phyloP scores from a whole-genome alignment of 1,140 invertebrate genomes.

The Drosophila quadrilineata region DNA sequence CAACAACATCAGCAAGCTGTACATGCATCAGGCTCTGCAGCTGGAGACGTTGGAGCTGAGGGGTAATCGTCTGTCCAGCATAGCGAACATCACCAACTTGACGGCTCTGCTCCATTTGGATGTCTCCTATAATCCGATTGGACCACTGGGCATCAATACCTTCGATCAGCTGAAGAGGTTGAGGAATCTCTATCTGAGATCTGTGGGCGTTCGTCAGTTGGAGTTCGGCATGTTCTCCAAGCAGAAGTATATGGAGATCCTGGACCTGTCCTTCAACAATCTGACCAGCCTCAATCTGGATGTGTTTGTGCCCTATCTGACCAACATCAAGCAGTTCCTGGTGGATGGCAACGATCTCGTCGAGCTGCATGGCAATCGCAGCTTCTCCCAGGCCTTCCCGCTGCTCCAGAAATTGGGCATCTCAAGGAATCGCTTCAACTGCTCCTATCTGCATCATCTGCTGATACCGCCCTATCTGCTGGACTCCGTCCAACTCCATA shows the following conservation, averaged over 20 bases:
- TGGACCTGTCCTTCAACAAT: slow-evolving; percentile 77
- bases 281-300: slow-evolving; percentile 71
- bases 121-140: slow-evolving; percentile 71
- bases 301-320: slow-evolving; percentile 72
- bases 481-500: slow-evolving; percentile 54
- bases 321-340: slow-evolving; percentile 62
- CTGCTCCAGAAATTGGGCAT: slow-evolving; percentile 66
- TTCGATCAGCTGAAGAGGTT: slow-evolving; percentile 68
- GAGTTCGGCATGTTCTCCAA: slow-evolving; percentile 79
- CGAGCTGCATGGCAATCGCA: slow-evolving; percentile 66
- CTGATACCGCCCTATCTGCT: slow-evolving; percentile 56
- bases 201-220: slow-evolving; percentile 51
- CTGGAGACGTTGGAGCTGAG: slow-evolving; percentile 63
- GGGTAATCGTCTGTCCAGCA: slow-evolving; percentile 52
- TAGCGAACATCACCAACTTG: slow-evolving; percentile 63
- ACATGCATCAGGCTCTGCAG: slow-evolving; percentile 50
- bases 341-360: slow-evolving; percentile 68
- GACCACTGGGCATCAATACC: slow-evolving; percentile 59
- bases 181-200: slow-evolving; percentile 50
- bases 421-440: slow-evolving; percentile 72
- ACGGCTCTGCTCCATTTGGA: slow-evolving; percentile 58
- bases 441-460: slow-evolving; percentile 68
- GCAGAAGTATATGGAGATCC: slow-evolving; percentile 59
- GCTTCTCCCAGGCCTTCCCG: slow-evolving; percentile 59
- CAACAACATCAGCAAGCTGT: slow-evolving; percentile 57